A percentile compares a stretch with the other conserved stretches of the same genome.
These are phyloP conservation scores for Hymenochirus boettgeri DNA, from an alignment of 2,113 vertebrate species.

Conservation along the genomic window DNA sequence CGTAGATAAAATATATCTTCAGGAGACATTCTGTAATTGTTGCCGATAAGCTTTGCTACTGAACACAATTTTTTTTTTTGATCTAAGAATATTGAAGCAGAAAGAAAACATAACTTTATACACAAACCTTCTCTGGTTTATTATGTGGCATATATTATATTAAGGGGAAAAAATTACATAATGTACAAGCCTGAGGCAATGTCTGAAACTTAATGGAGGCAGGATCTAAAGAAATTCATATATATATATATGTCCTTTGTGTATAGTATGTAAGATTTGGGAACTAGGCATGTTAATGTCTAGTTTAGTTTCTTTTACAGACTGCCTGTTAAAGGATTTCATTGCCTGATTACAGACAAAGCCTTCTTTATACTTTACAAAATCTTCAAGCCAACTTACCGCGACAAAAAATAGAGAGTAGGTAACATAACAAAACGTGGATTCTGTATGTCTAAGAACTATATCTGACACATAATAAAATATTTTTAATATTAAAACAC, in stretches of 20 bases:
- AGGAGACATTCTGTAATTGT: constrained; percentile 23
- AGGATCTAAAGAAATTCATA: neutral
- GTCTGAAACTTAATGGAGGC: constrained; percentile 51
- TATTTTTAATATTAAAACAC: neutral
- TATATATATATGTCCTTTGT: constrained; percentile 7
- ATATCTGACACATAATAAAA: neutral
- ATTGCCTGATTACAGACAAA: constrained; percentile 11
- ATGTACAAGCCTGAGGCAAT: constrained; percentile 52
- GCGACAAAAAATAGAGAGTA: neutral
- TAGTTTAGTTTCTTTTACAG: neutral
- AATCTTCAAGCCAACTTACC: neutral
- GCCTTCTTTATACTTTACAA: neutral
- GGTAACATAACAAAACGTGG: too few relatives aligned
- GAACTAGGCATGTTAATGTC: neutral
- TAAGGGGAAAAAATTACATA: constrained; percentile 47
- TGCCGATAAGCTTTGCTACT: constrained; percentile 27
- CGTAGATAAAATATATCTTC: neutral
- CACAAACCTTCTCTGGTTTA: constrained; percentile 44
- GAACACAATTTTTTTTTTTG: neutral
- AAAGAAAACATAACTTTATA: constrained; percentile 44
- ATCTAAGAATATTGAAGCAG: constrained; percentile 46
- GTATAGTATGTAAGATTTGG: constrained; percentile 9
- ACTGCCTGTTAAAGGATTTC: constrained; percentile 17
- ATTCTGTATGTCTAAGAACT: too few relatives aligned
- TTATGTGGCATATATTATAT: constrained; percentile 45